Conservation (phyloP, 2,888 invertebrate species). For the Synergus japonicus region DNA sequence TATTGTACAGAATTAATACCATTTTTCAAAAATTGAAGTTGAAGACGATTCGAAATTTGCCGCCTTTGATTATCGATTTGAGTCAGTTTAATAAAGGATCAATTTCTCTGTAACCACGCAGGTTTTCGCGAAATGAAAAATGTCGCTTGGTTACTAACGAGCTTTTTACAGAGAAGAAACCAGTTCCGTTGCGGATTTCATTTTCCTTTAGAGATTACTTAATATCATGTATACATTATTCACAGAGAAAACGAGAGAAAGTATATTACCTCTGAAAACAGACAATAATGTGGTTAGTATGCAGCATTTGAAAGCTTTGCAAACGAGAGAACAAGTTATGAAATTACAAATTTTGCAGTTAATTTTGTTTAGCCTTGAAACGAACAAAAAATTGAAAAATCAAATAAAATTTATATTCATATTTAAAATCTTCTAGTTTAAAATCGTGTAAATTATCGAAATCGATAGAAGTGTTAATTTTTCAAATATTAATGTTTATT, state of each 20-base stretch:
- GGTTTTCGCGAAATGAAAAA: neutral
- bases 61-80: neutral
- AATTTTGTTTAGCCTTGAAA: neutral
- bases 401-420: neutral
- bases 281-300: neutral
- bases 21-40: neutral
- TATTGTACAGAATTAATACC: neutral
- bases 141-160: neutral
- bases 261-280: neutral
- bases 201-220: slow-evolving; percentile 8
- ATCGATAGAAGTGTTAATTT: too few relatives aligned
- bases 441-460: too few relatives aligned
- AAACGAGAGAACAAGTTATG: neutral
- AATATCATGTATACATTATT: slow-evolving; percentile 25
- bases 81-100: neutral
- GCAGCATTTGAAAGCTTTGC: neutral
- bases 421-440: too few relatives aligned
- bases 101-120: neutral
- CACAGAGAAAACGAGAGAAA: neutral
- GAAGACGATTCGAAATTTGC: too few relatives aligned
- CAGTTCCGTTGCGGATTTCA: neutral
- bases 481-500: too few relatives aligned
- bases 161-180: neutral
- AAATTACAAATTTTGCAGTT: neutral
- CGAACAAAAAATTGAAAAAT: neutral